These are phyloP conservation scores for Seriola rivoliana DNA, from an alignment of 2,113 vertebrate species.

Conservation along the genomic window DNA sequence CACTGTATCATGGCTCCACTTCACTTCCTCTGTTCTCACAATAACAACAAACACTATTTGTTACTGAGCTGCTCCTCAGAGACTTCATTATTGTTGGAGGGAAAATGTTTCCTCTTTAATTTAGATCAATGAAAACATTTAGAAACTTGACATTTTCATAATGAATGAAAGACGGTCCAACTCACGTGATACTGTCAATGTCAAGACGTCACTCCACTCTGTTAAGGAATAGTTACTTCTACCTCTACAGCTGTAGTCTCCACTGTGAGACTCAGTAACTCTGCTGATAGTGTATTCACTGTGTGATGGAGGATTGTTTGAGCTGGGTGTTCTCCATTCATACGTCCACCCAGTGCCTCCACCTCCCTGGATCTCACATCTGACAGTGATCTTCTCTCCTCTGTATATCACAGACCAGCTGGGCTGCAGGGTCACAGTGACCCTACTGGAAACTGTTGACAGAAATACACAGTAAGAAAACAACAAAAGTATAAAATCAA, in stretches of 20 bases:
- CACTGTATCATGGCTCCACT: no score
- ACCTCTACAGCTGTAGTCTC: conserved; percentile 3
- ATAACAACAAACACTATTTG: no score
- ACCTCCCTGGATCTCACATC: not conserved
- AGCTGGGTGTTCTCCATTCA: conserved; percentile 21
- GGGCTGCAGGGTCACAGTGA: not conserved
- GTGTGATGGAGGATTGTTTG: not conserved
- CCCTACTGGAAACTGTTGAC: not conserved
- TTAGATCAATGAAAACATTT: no score
- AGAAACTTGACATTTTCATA: no score
- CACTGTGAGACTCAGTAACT: not conserved
- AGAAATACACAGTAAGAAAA: no score
- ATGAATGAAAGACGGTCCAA: not conserved
- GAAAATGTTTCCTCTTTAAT: no score
- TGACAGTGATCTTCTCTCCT: not conserved
- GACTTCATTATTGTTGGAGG: no score
- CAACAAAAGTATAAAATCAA: no score
- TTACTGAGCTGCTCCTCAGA: no score
- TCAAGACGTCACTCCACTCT: not conserved
- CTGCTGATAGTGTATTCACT: not conserved
- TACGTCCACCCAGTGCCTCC: conserved; percentile 1
- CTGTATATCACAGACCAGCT: not conserved
- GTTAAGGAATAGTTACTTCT: not conserved
- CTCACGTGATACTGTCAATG: conserved; percentile 6
- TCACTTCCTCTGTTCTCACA: no score